phyloP scores from a whole-genome alignment of 1,140 invertebrate species.

The Drosophila prosaltans region DNA sequence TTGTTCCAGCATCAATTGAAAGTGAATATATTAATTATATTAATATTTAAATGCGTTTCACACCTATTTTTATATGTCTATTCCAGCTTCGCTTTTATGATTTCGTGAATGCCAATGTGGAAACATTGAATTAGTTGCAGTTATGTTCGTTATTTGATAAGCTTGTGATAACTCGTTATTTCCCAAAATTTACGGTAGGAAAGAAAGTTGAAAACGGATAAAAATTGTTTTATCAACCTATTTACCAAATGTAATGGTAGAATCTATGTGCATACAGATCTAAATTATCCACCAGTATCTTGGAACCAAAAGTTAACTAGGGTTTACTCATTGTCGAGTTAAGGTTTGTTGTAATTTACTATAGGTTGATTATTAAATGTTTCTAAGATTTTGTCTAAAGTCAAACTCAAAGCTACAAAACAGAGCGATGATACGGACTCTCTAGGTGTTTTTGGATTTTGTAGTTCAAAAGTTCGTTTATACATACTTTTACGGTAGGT shows the following conservation, averaged over 20 bases:
- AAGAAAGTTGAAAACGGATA: not conserved
- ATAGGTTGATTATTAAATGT: slow-evolving; percentile 1
- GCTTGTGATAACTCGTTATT: not conserved
- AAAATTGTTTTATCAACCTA: not conserved
- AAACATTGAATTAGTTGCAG: not conserved
- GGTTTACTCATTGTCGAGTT: not conserved
- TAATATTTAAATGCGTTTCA: no score
- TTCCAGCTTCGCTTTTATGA: not conserved
- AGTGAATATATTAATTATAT: not conserved
- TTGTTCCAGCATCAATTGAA: not conserved
- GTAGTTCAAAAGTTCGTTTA: slow-evolving; percentile 21
- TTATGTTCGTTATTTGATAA: not conserved
- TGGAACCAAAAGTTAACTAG: not conserved
- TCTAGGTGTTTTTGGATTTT: slow-evolving; percentile 23
- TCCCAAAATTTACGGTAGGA: not conserved
- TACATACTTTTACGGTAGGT: slow-evolving; percentile 31
- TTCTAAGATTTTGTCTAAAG: slow-evolving; percentile 17
- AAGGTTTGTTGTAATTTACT: not conserved
- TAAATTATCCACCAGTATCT: not conserved
- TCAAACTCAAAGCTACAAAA: slow-evolving; percentile 44
- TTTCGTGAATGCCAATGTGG: not conserved
- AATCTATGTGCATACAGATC: not conserved
- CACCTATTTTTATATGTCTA: no score
- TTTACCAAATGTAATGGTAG: not conserved
- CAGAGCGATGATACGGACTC: slow-evolving; percentile 30